phyloP scores from a whole-genome alignment of 1,140 invertebrate species.

The Periplaneta americana region DNA sequence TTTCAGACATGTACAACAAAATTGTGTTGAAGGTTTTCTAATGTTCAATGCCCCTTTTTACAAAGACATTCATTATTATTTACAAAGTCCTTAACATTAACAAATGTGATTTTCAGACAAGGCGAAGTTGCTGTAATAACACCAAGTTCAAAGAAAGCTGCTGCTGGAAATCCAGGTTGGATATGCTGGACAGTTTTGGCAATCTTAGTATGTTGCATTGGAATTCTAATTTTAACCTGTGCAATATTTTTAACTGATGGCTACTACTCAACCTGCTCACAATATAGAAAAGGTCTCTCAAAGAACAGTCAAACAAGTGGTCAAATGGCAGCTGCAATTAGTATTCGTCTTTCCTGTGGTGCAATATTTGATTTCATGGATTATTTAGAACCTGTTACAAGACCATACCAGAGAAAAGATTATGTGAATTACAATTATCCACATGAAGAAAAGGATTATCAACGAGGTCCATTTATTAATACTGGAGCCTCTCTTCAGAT shows the following conservation, averaged over 20 bases:
- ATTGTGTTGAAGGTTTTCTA: too few relatives aligned
- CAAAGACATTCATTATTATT: too few relatives aligned
- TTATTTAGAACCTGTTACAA: constrained; percentile 48
- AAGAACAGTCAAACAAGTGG: constrained; percentile 26
- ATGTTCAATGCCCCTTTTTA: too few relatives aligned
- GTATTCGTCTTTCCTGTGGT: constrained; percentile 54
- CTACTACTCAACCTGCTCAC: constrained; percentile 57
- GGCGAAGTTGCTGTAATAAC: not conserved
- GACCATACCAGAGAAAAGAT: constrained; percentile 8
- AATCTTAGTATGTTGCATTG: constrained; percentile 39
- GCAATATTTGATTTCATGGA: constrained; percentile 70
- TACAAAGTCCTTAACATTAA: too few relatives aligned
- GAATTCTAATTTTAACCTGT: constrained; percentile 52
- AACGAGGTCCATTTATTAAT: constrained; percentile 10
- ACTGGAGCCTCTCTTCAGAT: not conserved
- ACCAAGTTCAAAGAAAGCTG: not conserved
- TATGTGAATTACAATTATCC: not conserved
- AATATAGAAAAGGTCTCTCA: constrained; percentile 53
- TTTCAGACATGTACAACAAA: too few relatives aligned
- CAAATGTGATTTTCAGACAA: not conserved
- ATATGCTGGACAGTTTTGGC: constrained; percentile 39
- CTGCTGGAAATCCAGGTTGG: not conserved
- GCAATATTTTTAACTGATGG: constrained; percentile 57
- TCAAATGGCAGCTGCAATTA: constrained; percentile 45
- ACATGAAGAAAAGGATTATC: not conserved